Conservation (phyloP, 2,888 invertebrate genomes). For the Harpalus rufipes region DNA sequence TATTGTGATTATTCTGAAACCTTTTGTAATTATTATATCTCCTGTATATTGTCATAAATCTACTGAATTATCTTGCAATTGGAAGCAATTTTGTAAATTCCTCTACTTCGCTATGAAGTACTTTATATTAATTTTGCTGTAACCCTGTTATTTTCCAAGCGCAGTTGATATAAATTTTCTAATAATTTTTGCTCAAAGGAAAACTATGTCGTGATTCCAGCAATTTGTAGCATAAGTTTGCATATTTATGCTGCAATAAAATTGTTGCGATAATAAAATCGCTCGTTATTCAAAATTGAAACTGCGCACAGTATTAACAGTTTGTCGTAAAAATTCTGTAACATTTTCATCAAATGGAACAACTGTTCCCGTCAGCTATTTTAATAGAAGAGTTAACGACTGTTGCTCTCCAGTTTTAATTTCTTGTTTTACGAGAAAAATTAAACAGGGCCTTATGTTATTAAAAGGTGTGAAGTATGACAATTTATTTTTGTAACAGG, state of each 20-base stretch:
- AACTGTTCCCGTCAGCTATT: conserved; percentile 35
- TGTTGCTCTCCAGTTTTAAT: conserved; percentile 45
- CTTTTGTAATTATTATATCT: too few relatives aligned
- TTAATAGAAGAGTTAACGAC: conserved; percentile 51
- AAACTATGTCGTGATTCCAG: background rate
- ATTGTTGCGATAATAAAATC: conserved; percentile 6
- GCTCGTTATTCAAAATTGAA: conserved; percentile 6
- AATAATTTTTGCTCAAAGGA: background rate
- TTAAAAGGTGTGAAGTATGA: conserved; percentile 47
- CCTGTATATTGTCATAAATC: too few relatives aligned
- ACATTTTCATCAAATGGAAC: conserved; percentile 40
- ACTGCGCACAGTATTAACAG: conserved; percentile 27
- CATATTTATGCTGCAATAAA: background rate
- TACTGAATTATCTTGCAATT: too few relatives aligned
- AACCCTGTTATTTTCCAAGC: background rate
- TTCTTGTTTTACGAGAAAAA: conserved; percentile 53
- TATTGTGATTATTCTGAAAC: too few relatives aligned
- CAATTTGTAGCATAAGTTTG: background rate
- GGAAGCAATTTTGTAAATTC: too few relatives aligned
- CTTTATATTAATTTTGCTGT: background rate
- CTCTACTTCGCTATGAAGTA: background rate
- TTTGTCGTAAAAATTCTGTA: conserved; percentile 29
- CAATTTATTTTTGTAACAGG: background rate
- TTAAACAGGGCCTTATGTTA: conserved; percentile 47
- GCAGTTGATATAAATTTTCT: background rate